Base-by-base conservation (phyloP, 2,797 vertebrate species). In the Pseudomugil gertrudae region DNA sequence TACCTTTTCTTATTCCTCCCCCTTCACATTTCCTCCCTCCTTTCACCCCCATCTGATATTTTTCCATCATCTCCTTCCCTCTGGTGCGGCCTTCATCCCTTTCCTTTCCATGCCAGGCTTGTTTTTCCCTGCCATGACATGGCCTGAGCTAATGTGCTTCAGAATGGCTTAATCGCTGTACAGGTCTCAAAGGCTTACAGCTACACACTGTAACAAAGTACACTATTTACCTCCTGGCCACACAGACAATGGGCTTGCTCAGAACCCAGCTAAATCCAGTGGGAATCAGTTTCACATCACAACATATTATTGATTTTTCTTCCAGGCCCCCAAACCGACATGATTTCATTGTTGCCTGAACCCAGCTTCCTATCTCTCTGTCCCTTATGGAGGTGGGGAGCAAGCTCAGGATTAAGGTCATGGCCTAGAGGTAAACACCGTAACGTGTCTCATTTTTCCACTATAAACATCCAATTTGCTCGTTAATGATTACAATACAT, bases 281-380 rank as follows among this genome's bases (percentile, higher is more conserved):
- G 87, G 93, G 90, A 92, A 92, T 92, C 88, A 88, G 89, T 89
- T 91, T 93, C 93, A 92, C 92, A 93, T 94, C 91, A 93, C 84
- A 93, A 92, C 88, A 91, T 89, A 90, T 92, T 93, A 94, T 94
- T 93, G 93, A 94, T 93, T 89, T 74, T 27, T 69, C 48, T 45
- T 38, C 23, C 5, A 43, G 63, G 62, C 66, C 67, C 83, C 83
- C 55, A 83, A 93, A 89, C 82, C 84, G 88, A 87, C 80, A 78
- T 36, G 72, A 89, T 88, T 87, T 85, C 74, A 81, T 90, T 88
- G 86, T 87, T 89, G 83, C 69, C 78, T 74, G 68, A 79, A 76
- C 77, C 74, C 47, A 63, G 72, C 72, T 82, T 86, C 83, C 83
- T 81, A 72, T 88, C 78, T 87, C 72, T 71, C 60, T 78, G 77